phyloP scores from a whole-genome alignment of 1,140 invertebrate species.

The Ericerus pela region DNA sequence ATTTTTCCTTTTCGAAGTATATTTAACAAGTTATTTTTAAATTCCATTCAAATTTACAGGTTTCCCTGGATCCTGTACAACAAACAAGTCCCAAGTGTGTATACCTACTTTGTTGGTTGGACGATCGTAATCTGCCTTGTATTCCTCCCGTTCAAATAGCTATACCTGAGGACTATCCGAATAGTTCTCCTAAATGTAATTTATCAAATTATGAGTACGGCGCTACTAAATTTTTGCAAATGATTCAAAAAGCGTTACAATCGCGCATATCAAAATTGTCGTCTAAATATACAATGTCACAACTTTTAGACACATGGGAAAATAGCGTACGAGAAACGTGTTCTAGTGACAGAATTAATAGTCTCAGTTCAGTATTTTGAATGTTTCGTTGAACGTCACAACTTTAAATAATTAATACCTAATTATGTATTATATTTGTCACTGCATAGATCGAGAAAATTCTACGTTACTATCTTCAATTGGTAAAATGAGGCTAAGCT shows the following conservation, averaged over 20 bases:
- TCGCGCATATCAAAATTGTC: constrained; percentile 61
- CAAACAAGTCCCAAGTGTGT: constrained; percentile 43
- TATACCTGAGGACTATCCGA: constrained; percentile 68
- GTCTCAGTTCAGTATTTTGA: no score
- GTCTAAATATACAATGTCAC: constrained; percentile 66
- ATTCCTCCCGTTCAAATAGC: constrained; percentile 74
- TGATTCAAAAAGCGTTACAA: constrained; percentile 58
- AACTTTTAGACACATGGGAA: constrained; percentile 82
- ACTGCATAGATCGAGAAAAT: no score
- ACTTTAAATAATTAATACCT: no score
- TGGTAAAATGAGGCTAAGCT: no score
- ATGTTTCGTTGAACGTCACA: no score
- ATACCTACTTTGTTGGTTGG: constrained; percentile 60
- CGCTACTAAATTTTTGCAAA: constrained; percentile 58
- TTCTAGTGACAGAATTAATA: no score
- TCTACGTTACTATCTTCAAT: no score
- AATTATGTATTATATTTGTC: no score
- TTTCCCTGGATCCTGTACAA: constrained; percentile 54
- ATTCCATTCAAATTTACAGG: constrained; percentile 33
- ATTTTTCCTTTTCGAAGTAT: constrained; percentile 7
- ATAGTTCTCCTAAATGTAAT: constrained; percentile 49
- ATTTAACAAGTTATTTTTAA: neutral
- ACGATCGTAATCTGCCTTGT: constrained; percentile 76
- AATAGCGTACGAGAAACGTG: constrained; percentile 77
- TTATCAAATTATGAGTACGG: constrained; percentile 46